Evolutionary conservation across 2,113 vertebrate genomes (phyloP).

Genomic region (Axis porcinus): DNA sequence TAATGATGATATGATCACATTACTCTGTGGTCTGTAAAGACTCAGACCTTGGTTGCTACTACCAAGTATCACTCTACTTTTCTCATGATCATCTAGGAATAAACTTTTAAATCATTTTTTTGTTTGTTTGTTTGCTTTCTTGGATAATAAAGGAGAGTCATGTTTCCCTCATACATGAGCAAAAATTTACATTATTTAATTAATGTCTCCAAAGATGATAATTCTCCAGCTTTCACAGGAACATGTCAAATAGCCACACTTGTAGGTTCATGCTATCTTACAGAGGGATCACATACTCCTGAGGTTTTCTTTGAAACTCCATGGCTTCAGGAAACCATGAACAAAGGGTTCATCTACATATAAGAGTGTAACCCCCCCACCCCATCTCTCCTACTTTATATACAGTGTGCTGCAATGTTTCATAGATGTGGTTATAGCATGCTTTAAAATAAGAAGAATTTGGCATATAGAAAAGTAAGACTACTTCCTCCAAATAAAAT

Average conservation of each 20-base stretch:
- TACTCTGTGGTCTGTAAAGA: background rate
- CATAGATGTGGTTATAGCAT: background rate
- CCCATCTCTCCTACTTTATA: background rate
- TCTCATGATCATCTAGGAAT: background rate
- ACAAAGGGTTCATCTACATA: fast-evolving
- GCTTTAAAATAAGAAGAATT: background rate
- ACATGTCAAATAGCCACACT: background rate
- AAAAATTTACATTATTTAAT: background rate
- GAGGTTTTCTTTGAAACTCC: background rate
- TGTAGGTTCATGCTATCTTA: background rate
- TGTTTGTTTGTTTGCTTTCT: background rate
- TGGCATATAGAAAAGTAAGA: background rate
- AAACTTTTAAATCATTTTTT: background rate
- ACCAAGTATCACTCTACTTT: background rate
- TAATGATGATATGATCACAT: background rate
- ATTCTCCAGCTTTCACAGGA: background rate
- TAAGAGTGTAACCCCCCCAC: too few species aligned
- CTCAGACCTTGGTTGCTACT: background rate
- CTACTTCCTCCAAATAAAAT: background rate
- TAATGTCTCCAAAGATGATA: background rate
- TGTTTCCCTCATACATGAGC: background rate
- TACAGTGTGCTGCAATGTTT: background rate
- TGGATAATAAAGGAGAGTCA: background rate
- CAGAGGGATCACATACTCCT: background rate
- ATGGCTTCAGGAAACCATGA: background rate